A percentile compares a stretch with the other conserved stretches of the same genome.
phyloP scores from a whole-genome alignment of 2,888 invertebrate species.

The Minunthozetes semirufus region DNA sequence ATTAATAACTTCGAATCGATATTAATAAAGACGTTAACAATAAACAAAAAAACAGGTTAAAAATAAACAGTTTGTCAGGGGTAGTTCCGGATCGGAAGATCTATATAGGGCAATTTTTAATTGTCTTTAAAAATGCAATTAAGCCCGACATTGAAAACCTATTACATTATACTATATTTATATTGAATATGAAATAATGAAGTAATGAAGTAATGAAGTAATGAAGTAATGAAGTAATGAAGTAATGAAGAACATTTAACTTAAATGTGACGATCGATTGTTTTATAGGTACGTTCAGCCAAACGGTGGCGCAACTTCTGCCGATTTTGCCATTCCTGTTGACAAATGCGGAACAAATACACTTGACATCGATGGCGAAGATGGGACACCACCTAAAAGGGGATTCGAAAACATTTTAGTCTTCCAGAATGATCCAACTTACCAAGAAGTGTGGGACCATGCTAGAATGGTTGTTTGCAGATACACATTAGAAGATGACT shows the following conservation, averaged over 20 bases:
- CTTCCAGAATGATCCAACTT: slow-evolving; percentile 43
- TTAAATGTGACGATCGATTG: neutral
- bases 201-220: no score
- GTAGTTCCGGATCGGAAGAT: no score
- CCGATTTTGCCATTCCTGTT: slow-evolving; percentile 43
- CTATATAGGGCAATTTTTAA: no score
- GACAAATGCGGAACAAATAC: slow-evolving; percentile 43
- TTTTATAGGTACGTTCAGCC: slow-evolving; percentile 43
- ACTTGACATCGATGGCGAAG: slow-evolving; percentile 37
- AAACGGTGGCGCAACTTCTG: slow-evolving; percentile 40
- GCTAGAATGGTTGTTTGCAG: slow-evolving; percentile 43
- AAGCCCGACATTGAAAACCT: no score
- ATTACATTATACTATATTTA: no score
- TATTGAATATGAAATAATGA: no score
- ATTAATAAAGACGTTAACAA: no score
- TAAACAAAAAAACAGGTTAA: no score
- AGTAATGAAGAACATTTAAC: neutral
- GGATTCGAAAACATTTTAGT: slow-evolving; percentile 44
- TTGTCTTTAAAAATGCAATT: no score
- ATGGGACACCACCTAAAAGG: slow-evolving; percentile 36
- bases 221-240: no score
- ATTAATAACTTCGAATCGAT: no score
- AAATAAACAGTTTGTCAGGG: no score
- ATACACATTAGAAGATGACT: slow-evolving; percentile 35
- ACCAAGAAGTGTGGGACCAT: slow-evolving; percentile 44